Evolutionary conservation across 92 coral and sea anemone species (phyloP).

Genomic region (Plumapathes pennacea): DNA sequence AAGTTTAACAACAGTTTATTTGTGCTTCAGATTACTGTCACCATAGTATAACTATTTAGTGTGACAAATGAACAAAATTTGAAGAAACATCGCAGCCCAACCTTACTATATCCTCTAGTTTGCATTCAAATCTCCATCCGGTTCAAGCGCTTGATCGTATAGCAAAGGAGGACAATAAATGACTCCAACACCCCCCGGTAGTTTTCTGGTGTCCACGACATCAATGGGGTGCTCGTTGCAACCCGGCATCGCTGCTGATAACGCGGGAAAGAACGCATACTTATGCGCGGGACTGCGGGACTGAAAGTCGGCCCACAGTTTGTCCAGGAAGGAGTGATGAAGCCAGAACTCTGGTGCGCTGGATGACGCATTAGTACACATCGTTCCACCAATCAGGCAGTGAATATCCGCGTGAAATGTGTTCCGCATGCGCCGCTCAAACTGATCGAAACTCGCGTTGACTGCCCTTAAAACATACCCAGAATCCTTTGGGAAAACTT

Average conservation of each 20-base stretch:
- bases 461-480: constrained; percentile 4
- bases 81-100: too few species aligned
- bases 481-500: constrained; percentile 31
- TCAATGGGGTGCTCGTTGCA: constrained; percentile 67
- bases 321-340: constrained; percentile 86
- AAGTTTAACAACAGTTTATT: too few species aligned
- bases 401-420: constrained; percentile 63
- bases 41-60: too few species aligned
- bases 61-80: too few species aligned
- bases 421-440: constrained; percentile 52
- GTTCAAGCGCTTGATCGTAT: too few species aligned
- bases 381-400: constrained; percentile 58
- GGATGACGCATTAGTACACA: constrained; percentile 59
- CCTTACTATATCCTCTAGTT: too few species aligned
- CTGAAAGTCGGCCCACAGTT: constrained; percentile 84
- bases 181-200: constrained; percentile 62
- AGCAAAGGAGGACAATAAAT: constrained; percentile 33
- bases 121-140: too few species aligned
- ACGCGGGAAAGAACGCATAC: constrained; percentile 37
- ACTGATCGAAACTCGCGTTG: constrained; percentile 30
- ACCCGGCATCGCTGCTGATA: constrained; percentile 55
- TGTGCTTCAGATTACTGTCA: too few species aligned
- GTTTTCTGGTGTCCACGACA: constrained; percentile 59
- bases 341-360: constrained; percentile 82
- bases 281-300: constrained; percentile 27